Conservation (phyloP, 2,113 vertebrate species). For the Sorex araneus region DNA sequence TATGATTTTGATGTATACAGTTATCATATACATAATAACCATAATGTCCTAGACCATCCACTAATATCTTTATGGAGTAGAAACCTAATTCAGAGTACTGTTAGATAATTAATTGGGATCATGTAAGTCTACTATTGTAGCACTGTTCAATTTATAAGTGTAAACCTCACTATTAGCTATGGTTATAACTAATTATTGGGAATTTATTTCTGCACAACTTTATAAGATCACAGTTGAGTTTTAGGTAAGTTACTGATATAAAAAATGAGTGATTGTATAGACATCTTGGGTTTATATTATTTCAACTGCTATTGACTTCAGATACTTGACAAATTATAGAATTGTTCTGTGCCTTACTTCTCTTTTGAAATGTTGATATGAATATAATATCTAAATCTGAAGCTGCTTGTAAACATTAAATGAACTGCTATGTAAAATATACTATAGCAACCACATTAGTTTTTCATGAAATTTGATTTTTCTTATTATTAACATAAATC, state of each 20-base stretch:
- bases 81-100: conserved; percentile 25
- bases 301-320: background rate
- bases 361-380: conserved; percentile 1
- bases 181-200: background rate
- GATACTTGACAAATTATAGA: background rate
- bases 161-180: background rate
- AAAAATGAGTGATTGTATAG: background rate
- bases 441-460: background rate
- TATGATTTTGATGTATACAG: no score
- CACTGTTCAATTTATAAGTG: background rate
- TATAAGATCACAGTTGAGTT: background rate
- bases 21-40: no score
- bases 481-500: conserved; percentile 41
- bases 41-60: no score
- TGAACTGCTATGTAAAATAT: conserved; percentile 2
- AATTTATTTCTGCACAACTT: background rate
- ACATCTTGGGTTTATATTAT: background rate
- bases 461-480: background rate
- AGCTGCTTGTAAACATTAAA: background rate
- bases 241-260: background rate
- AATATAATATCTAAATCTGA: background rate
- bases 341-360: background rate
- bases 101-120: background rate
- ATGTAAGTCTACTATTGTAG: background rate
- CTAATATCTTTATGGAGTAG: no score